Evolutionary conservation across 2,797 vertebrate species (phyloP).

Genomic region (Lithobates pipiens): DNA sequence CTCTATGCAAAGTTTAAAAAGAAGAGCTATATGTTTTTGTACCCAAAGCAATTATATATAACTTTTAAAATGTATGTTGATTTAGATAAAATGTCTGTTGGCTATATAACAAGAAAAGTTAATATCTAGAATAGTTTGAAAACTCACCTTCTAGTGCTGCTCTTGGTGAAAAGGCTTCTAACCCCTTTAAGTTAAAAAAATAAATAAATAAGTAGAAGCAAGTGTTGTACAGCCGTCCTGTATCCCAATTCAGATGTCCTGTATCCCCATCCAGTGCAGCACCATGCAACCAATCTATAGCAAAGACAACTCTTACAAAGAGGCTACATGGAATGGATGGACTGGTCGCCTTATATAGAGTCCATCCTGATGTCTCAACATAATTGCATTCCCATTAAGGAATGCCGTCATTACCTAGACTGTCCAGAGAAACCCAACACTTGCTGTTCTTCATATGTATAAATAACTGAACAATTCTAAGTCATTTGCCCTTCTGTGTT

Average conservation of each 20-base stretch:
- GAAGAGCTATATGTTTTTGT: no score
- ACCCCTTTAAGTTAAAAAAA: constrained; percentile 2
- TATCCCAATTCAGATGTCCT: neutral
- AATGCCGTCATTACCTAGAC: neutral
- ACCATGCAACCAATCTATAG: neutral
- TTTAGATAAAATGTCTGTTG: neutral
- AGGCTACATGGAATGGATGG: neutral
- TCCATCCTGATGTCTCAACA: constrained; percentile 2
- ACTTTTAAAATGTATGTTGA: neutral
- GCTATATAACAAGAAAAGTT: neutral
- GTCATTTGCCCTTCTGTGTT: constrained; percentile 8
- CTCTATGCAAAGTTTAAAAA: no score
- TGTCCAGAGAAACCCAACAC: constrained; percentile 46
- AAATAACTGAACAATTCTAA: constrained; percentile 44
- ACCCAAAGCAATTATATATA: no score
- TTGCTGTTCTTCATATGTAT: constrained; percentile 11
- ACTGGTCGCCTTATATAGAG: constrained; percentile 30
- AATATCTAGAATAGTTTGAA: neutral
- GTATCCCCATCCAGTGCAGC: neutral
- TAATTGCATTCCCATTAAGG: neutral
- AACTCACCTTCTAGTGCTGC: constrained; percentile 7
- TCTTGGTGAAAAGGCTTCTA: neutral
- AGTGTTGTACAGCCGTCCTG: neutral
- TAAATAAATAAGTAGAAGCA: neutral
- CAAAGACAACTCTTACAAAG: constrained; percentile 20